phyloP scores from a whole-genome alignment of 1,140 invertebrate species.

The Drosophila pachea region DNA sequence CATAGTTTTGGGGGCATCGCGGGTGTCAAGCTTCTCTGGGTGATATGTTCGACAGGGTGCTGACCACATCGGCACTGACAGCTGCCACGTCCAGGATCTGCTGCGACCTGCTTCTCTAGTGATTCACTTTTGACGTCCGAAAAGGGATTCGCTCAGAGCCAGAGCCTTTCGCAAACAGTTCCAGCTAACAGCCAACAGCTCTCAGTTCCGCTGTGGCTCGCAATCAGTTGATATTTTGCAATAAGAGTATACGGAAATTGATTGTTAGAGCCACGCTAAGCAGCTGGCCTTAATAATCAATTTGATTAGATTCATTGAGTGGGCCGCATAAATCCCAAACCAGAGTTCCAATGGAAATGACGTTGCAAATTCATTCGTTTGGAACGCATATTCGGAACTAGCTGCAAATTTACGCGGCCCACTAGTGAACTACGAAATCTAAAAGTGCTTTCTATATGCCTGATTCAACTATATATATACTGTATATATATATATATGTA shows the following conservation, averaged over 20 bases:
- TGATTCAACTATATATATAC: background rate
- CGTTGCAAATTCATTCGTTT: background rate
- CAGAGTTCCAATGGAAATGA: background rate
- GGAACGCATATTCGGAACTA: slow-evolving; percentile 32
- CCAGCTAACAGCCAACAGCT: slow-evolving; percentile 7
- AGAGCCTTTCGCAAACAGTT: slow-evolving; percentile 11
- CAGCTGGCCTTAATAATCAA: slow-evolving; percentile 25
- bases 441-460: slow-evolving; percentile 32
- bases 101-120: slow-evolving; percentile 5
- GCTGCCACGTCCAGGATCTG: slow-evolving; percentile 1
- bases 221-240: slow-evolving; percentile 43
- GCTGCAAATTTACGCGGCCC: slow-evolving; percentile 36
- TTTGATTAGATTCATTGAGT: slow-evolving; percentile 29
- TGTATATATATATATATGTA: background rate
- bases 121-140: slow-evolving; percentile 17
- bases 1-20: slow-evolving; percentile 55
- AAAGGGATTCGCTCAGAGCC: slow-evolving; percentile 10
- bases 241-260: slow-evolving; percentile 36
- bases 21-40: slow-evolving; percentile 45
- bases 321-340: slow-evolving; percentile 18
- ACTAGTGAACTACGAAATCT: slow-evolving; percentile 17
- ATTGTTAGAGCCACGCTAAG: slow-evolving; percentile 16
- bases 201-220: slow-evolving; percentile 11
- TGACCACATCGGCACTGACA: slow-evolving; percentile 19
- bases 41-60: slow-evolving; percentile 54